A percentile compares a stretch with the other conserved stretches of the same genome.
These are phyloP conservation scores for Lacanobia wlatinum DNA, from an alignment of 2,888 invertebrate species.

Conservation along the genomic window DNA sequence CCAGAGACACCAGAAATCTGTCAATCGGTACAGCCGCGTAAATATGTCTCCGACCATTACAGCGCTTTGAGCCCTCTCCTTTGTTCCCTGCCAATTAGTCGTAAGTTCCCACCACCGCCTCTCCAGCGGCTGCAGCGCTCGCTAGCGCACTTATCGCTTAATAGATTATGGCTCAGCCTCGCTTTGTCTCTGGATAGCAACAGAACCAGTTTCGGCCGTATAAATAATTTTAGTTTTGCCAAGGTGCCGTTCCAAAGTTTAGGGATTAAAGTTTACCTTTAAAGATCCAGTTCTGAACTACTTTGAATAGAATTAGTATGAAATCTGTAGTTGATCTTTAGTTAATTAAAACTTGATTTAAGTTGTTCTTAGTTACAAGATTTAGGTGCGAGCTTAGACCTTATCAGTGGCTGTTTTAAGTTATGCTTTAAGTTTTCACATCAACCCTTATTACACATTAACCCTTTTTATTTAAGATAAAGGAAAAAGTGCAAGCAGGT, in stretches of 20 bases:
- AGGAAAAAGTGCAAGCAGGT: neutral
- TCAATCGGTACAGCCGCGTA: conserved; percentile 51
- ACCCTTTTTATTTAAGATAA: neutral
- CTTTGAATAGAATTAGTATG: conserved; percentile 45
- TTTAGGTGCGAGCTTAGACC: conserved; percentile 6
- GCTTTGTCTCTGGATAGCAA: conserved; percentile 75
- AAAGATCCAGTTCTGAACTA: conserved; percentile 37
- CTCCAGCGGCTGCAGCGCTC: conserved; percentile 64
- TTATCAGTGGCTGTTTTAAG: neutral
- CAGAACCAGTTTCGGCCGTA: conserved; percentile 66
- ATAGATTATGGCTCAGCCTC: conserved; percentile 78
- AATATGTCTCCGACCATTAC: conserved; percentile 81
- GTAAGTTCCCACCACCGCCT: conserved; percentile 55
- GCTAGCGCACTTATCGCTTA: conserved; percentile 79
- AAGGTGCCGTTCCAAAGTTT: conserved; percentile 23
- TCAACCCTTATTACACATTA: no score
- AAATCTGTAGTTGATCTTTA: conserved; percentile 38
- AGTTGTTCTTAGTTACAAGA: conserved; percentile 12
- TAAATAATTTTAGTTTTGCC: conserved; percentile 74
- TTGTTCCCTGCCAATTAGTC: conserved; percentile 84
- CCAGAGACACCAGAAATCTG: conserved; percentile 36
- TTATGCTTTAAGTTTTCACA: neutral
- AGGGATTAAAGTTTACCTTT: conserved; percentile 33
- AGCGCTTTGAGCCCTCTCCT: conserved; percentile 73
- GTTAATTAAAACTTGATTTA: conserved; percentile 52